These are phyloP conservation scores for Gnathonemus echidnorhynchus DNA, from an alignment of 2,113 vertebrate genomes.

Conservation along the genomic window DNA sequence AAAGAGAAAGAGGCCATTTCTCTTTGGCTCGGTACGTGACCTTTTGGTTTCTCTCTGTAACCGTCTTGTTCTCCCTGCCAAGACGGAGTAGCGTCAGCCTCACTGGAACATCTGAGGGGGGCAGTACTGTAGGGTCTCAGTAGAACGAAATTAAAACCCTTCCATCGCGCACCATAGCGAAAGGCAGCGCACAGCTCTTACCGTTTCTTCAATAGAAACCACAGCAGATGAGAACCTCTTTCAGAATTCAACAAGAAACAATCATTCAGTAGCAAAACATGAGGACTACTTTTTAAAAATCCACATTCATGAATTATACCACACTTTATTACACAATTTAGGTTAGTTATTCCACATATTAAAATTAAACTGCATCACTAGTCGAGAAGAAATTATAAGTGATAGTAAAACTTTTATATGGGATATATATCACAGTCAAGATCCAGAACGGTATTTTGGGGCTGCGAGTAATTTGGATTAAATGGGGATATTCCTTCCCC, in stretches of 20 bases:
- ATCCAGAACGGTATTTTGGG: not conserved
- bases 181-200: not conserved
- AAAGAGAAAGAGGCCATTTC: constrained; percentile 1
- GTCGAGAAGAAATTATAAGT: not conserved
- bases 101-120: constrained; percentile 18
- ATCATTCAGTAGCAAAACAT: not conserved
- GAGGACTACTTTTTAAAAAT: not conserved
- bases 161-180: not conserved
- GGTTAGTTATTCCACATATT: not conserved
- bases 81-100: constrained; percentile 12
- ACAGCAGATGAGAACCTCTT: not conserved
- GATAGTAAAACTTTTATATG: not conserved
- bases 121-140: not conserved
- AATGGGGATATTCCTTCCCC: not conserved
- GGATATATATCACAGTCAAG: not conserved
- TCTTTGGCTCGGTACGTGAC: constrained; percentile 2
- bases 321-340: not conserved
- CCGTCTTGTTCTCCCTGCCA: constrained; percentile 21
- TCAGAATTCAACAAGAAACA: not conserved
- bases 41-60: constrained; percentile 31
- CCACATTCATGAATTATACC: not conserved
- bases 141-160: not conserved
- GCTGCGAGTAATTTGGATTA: constrained; percentile 2
- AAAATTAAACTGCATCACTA: not conserved
- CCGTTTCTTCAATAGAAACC: not conserved